Percentiles rank a stretch among this genome's conserved stretches.
phyloP scores from a whole-genome alignment of 2,113 vertebrate species.

The Protomyctophum bolini region DNA sequence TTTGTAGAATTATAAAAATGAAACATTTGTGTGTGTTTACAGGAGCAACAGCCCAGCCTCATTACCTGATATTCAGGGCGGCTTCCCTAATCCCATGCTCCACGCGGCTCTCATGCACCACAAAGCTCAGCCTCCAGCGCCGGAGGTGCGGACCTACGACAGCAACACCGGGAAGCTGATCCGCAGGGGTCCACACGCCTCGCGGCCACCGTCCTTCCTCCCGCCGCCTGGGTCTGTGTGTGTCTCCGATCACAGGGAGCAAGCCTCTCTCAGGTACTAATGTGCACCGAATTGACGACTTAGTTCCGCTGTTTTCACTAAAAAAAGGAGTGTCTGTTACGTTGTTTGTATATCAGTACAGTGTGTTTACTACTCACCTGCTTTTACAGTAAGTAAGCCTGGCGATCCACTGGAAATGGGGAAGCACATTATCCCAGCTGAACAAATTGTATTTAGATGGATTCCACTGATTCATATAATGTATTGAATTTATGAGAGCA shows the following conservation, averaged over 20 bases:
- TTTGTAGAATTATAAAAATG: too few species aligned
- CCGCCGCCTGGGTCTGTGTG: conserved; percentile 77
- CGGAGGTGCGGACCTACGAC: conserved; percentile 86
- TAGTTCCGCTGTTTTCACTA: conserved; percentile 5
- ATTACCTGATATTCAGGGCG: conserved; percentile 80
- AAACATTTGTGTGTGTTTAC: conserved; percentile 19
- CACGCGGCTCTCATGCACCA: conserved; percentile 85
- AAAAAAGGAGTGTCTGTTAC: not conserved
- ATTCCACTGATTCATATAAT: not conserved
- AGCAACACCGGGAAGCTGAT: conserved; percentile 93
- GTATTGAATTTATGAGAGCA: not conserved
- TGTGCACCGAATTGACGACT: not conserved
- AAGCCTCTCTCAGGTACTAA: conserved; percentile 88
- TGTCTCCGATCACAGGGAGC: conserved; percentile 79
- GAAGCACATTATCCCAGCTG: not conserved
- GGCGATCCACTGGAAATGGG: not conserved
- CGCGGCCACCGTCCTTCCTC: conserved; percentile 71
- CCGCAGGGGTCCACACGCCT: conserved; percentile 78
- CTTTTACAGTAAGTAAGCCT: not conserved
- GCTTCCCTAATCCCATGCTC: conserved; percentile 79
- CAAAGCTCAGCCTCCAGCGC: conserved; percentile 74
- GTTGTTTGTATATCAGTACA: too few species aligned
- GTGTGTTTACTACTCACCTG: not conserved
- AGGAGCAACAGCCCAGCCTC: conserved; percentile 89
- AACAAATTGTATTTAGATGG: not conserved